Evolutionary conservation across 2,888 invertebrate species (phyloP), one percentile per base, ranked within the genome.

Genomic region (Antitype chi): DNA sequence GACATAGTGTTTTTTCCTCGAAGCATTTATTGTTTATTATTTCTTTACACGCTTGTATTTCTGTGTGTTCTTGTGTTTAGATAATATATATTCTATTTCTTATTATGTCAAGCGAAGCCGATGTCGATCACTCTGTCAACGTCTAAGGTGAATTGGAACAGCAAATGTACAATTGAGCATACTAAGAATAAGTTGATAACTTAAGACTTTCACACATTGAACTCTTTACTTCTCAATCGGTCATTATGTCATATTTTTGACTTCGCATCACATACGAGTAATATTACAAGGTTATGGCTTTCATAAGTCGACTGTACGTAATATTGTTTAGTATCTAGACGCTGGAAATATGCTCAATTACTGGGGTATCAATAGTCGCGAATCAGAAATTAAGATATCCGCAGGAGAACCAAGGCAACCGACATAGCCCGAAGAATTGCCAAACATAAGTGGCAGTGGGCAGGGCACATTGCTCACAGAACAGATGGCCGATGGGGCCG

Each of bases 1-100:
- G 68, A 73, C 67, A 69, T n/a, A 71, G 49, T 73, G n/a, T 67
- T 49, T 78, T 84, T 74, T 8, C 38, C n/a, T 85, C 20, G 25
- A 64, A 43, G 9, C 5, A 43, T 63, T 55, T 53, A 32, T 78
- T 52, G 38, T 20, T 43, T 79, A 68, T 73, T 70, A 49, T 59
- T 64, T 60, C 47, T 62, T 53, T 1, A 32, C 57, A 60, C 67
- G 47, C 32, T 55, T 63, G 8, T 55, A 28, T 67, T 67, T 49
- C 20, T 66, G 20, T 66, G 38, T 15, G 11, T 64, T 47, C 47
- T 17, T 64, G 64, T 64, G 20, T 47, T 64, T 25, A 49, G 28
- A 13, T 49, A 25, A 64, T 43, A 43, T 32, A 6, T 49, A 49
- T 49, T 17, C 3, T 49, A 49, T 17, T 49, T 17, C 17, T 49